phyloP scores from a whole-genome alignment of 1,140 invertebrate genomes.

The Trachymyrmex septentrionalis region DNA sequence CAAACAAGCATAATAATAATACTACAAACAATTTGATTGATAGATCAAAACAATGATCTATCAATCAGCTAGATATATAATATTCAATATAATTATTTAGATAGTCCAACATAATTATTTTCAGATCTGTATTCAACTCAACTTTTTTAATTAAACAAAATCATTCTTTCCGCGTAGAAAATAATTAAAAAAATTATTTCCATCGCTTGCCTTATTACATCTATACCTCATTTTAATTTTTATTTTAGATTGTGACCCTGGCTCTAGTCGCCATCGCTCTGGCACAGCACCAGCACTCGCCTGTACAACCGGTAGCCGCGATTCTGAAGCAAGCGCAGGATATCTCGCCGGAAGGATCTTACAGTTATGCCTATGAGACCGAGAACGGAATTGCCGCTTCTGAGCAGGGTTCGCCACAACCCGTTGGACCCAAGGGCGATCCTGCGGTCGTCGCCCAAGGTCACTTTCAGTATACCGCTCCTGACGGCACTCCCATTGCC shows the following conservation, averaged over 20 bases:
- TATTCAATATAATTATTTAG: too few relatives aligned
- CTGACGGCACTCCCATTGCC: slow-evolving; percentile 86
- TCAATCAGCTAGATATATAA: too few relatives aligned
- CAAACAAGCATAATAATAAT: too few relatives aligned
- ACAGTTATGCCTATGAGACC: slow-evolving; percentile 87
- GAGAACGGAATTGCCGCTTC: slow-evolving; percentile 88
- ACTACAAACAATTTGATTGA: too few relatives aligned
- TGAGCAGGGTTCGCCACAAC: slow-evolving; percentile 86
- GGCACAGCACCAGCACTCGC: slow-evolving; percentile 51
- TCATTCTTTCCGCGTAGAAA: too few relatives aligned
- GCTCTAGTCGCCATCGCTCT: slow-evolving; percentile 73
- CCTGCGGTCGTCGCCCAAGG: slow-evolving; percentile 85
- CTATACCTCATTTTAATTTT: not conserved
- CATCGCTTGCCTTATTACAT: slow-evolving; percentile 29
- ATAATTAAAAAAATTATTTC: slow-evolving; percentile 5
- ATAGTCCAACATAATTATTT: too few relatives aligned
- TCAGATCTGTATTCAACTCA: too few relatives aligned
- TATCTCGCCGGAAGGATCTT: slow-evolving; percentile 81
- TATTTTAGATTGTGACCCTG: slow-evolving; percentile 78
- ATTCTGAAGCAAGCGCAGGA: slow-evolving; percentile 83
- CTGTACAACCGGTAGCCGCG: slow-evolving; percentile 75
- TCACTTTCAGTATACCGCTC: slow-evolving; percentile 87
- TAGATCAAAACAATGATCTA: too few relatives aligned
- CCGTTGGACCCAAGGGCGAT: slow-evolving; percentile 86
- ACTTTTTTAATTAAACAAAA: too few relatives aligned